Evolutionary conservation across 2,113 vertebrate species (phyloP).

Genomic region (Aptenodytes forsteri): DNA sequence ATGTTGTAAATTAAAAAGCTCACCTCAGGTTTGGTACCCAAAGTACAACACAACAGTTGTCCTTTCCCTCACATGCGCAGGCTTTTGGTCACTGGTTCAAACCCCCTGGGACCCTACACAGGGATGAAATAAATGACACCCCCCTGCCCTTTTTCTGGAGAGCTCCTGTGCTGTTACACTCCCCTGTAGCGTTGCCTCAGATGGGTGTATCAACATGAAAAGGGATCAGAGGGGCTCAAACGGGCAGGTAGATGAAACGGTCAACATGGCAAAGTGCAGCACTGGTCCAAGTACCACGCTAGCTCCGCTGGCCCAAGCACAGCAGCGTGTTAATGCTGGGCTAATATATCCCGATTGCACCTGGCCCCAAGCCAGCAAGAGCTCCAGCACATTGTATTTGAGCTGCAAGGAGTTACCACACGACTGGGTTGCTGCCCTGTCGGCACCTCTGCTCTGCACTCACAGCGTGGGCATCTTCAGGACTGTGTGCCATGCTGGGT

Average conservation of each 20-base stretch:
- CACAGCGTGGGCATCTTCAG: rapidly evolving
- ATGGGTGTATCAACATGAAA: neutral
- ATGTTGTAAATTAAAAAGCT: neutral
- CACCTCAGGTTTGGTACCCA: neutral
- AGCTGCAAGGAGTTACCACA: neutral
- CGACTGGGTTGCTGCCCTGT: neutral
- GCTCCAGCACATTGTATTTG: neutral
- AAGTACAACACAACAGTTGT: neutral
- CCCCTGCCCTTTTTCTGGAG: neutral
- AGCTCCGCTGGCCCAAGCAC: rapidly evolving
- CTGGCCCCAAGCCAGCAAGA: neutral
- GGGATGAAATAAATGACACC: neutral
- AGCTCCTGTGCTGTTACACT: neutral
- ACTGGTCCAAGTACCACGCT: rapidly evolving
- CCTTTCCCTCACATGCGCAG: neutral
- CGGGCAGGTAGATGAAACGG: neutral
- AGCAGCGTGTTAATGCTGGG: neutral
- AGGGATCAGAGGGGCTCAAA: neutral
- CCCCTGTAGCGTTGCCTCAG: neutral
- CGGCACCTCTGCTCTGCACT: neutral
- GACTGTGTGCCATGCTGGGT: neutral
- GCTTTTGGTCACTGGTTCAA: neutral
- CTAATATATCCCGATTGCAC: neutral
- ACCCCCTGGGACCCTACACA: rapidly evolving
- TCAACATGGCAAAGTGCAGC: neutral